These are phyloP conservation scores for Strigamia crassipes DNA, from an alignment of 2,888 invertebrate species.

Conservation along the genomic window DNA sequence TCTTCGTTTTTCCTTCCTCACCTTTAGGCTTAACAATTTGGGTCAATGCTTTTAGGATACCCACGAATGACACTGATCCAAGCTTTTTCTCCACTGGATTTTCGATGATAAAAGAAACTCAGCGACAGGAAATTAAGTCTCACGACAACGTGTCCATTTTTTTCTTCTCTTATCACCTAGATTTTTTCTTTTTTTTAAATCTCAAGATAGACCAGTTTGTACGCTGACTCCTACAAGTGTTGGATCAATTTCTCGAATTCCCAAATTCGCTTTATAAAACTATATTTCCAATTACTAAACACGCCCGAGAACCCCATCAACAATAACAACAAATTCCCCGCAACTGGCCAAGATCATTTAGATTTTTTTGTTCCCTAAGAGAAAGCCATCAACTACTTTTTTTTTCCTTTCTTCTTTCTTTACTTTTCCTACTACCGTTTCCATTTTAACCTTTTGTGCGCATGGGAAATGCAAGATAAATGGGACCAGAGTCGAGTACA, in stretches of 20 bases:
- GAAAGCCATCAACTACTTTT: conserved; percentile 20
- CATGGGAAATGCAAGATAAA: conserved; percentile 42
- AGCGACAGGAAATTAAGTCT: conserved; percentile 35
- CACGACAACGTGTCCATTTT: background rate
- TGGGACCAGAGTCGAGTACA: conserved; percentile 42
- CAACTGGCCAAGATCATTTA: conserved; percentile 10
- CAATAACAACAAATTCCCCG: background rate
- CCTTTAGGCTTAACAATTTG: conserved; percentile 41
- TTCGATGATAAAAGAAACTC: conserved; percentile 23
- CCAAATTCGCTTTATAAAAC: background rate
- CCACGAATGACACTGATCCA: conserved; percentile 13
- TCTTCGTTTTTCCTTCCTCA: background rate
- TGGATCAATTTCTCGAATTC: background rate
- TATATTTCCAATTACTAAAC: background rate
- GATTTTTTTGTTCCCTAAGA: background rate
- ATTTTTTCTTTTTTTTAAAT: background rate
- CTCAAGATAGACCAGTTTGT: background rate
- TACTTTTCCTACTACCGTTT: background rate
- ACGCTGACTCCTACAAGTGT: background rate
- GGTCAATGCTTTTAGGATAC: conserved; percentile 37
- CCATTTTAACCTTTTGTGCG: conserved; percentile 29
- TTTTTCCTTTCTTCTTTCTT: background rate
- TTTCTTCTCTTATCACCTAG: background rate
- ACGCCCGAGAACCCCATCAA: background rate
- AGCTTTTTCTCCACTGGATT: background rate